phyloP scores from a whole-genome alignment of 2,888 invertebrate genomes.

The Helicoverpa assulta region DNA sequence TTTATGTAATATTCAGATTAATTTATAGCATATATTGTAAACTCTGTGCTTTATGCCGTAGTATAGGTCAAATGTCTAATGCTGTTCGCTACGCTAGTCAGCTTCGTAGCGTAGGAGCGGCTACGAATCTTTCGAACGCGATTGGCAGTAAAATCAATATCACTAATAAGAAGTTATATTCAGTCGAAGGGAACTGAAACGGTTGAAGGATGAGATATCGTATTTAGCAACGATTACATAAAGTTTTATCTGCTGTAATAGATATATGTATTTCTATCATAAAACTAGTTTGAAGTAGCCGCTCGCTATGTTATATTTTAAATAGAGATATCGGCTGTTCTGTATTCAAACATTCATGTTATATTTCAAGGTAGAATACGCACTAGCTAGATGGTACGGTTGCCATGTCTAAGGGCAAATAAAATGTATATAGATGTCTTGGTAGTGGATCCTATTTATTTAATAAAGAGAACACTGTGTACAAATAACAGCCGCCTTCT shows the following conservation, averaged over 20 bases:
- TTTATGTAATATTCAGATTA: not conserved
- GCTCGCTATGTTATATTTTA: constrained; percentile 11
- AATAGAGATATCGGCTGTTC: constrained; percentile 31
- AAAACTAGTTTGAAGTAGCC: constrained; percentile 38
- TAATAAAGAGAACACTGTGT: not conserved
- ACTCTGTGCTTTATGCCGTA: constrained; percentile 1
- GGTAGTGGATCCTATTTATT: not conserved
- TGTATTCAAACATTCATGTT: constrained; percentile 31
- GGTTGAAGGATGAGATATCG: constrained; percentile 23
- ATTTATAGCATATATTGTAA: not conserved
- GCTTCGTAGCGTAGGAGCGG: constrained; percentile 41
- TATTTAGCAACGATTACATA: constrained; percentile 49
- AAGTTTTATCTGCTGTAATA: constrained; percentile 32
- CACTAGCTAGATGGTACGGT: constrained; percentile 12
- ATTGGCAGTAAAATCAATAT: constrained; percentile 5
- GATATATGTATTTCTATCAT: constrained; percentile 34
- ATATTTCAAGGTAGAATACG: constrained; percentile 17
- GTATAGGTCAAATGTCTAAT: not conserved
- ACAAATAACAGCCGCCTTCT: not conserved
- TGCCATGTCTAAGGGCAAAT: constrained; percentile 1
- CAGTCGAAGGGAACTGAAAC: constrained; percentile 9
- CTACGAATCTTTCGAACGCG: constrained; percentile 31
- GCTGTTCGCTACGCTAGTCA: constrained; percentile 25
- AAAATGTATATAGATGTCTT: not conserved
- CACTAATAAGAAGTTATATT: constrained; percentile 14